Percentiles rank a stretch among this genome's conserved stretches.
phyloP scores from a whole-genome alignment of 2,888 invertebrate genomes.

The Lithophane semibrunnea region DNA sequence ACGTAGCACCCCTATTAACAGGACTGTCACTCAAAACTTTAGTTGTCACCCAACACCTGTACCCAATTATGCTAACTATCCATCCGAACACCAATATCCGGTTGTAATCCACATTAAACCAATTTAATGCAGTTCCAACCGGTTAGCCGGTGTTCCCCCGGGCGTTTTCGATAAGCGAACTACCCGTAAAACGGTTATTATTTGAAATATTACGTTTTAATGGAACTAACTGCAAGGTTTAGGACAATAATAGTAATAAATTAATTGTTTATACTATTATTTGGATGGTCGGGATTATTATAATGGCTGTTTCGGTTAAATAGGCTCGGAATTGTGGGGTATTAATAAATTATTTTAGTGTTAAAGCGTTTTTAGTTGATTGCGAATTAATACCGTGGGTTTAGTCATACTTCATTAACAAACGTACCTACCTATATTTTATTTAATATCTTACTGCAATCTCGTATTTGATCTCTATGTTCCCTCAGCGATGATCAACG shows the following conservation, averaged over 20 bases:
- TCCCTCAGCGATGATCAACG: no score
- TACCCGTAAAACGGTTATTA: conserved; percentile 50
- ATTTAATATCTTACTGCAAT: no score
- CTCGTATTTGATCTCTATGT: no score
- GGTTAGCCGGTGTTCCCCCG: conserved; percentile 70
- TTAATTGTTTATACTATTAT: conserved; percentile 50
- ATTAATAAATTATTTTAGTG: conserved; percentile 33
- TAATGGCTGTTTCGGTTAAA: conserved; percentile 32
- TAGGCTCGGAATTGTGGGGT: conserved; percentile 27
- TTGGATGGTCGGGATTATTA: conserved; percentile 43
- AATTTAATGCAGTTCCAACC: conserved; percentile 79
- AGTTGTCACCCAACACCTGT: conserved; percentile 47
- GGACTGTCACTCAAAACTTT: conserved; percentile 53
- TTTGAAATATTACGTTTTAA: conserved; percentile 62
- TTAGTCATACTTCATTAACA: not conserved
- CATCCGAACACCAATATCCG: conserved; percentile 69
- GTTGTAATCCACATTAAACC: conserved; percentile 80
- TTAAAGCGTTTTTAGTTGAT: conserved; percentile 17
- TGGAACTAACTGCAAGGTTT: conserved; percentile 50
- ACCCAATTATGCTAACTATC: conserved; percentile 64
- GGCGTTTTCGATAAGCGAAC: conserved; percentile 64
- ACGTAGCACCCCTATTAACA: conserved; percentile 8
- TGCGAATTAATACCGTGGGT: not conserved
- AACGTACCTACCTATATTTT: no score
- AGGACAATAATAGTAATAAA: conserved; percentile 53